Conservation (phyloP, 2,113 vertebrate species). For the Albula glossodonta region DNA sequence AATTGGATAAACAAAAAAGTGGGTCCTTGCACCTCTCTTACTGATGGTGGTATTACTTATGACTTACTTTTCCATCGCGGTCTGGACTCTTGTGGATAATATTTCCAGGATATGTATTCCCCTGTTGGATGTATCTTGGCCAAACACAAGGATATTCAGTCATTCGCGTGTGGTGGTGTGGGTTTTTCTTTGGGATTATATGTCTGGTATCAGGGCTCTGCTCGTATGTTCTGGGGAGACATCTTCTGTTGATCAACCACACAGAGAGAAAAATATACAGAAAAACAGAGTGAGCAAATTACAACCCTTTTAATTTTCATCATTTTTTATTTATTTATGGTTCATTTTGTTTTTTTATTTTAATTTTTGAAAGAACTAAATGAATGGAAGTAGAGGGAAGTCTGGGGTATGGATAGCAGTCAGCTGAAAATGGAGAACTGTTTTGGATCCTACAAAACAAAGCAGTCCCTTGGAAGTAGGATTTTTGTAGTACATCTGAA, state of each 20-base stretch:
- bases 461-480: constrained; percentile 39
- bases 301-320: constrained; percentile 48
- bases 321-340: constrained; percentile 52
- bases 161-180: constrained; percentile 60
- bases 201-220: constrained; percentile 64
- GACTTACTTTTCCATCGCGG: constrained; percentile 42
- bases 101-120: constrained; percentile 73
- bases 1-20: constrained; percentile 61
- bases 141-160: constrained; percentile 64
- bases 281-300: constrained; percentile 65
- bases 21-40: constrained; percentile 36
- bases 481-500: constrained; percentile 52
- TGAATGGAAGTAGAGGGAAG: constrained; percentile 43
- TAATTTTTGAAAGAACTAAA: constrained; percentile 65
- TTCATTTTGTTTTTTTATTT: constrained; percentile 66
- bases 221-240: constrained; percentile 64
- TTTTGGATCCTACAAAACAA: constrained; percentile 61
- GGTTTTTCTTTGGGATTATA: constrained; percentile 64
- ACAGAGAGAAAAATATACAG: constrained; percentile 46
- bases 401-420: background rate
- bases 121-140: constrained; percentile 84
- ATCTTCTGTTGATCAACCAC: constrained; percentile 55
- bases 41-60: constrained; percentile 33
- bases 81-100: constrained; percentile 76
- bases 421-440: constrained; percentile 46